Evolutionary conservation across 1,140 invertebrate species (phyloP).

Genomic region (Neuroterus valhalla): DNA sequence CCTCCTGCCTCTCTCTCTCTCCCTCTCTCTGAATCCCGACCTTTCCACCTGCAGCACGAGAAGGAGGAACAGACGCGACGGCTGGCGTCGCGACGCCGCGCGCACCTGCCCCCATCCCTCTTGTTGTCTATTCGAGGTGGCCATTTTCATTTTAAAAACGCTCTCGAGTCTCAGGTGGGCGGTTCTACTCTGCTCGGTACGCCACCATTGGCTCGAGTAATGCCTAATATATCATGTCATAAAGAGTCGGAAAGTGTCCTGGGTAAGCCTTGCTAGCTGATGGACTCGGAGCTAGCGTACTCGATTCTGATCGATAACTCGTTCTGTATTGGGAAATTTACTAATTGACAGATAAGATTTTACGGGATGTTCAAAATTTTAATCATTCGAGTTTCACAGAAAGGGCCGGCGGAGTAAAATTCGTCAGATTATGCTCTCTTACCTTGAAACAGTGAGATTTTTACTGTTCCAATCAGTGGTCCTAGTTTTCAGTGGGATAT

Average conservation of each 20-base stretch:
- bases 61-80: conserved; percentile 33
- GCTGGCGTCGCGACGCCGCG: neutral
- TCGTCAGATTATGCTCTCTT: too few species aligned
- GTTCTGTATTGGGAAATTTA: neutral
- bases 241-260: conserved; percentile 6
- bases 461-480: too few species aligned
- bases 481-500: too few species aligned
- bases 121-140: conserved; percentile 43
- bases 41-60: conserved; percentile 31
- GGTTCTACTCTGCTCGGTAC: conserved; percentile 38
- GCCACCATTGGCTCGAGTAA: conserved; percentile 41
- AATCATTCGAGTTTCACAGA: too few species aligned
- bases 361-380: neutral
- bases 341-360: neutral
- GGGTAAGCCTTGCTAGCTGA: neutral
- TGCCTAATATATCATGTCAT: conserved; percentile 31
- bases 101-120: conserved; percentile 33
- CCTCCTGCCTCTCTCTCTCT: conserved; percentile 8
- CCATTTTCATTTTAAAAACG: conserved; percentile 51
- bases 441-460: too few species aligned
- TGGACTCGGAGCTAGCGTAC: neutral
- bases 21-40: neutral
- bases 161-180: conserved; percentile 45
- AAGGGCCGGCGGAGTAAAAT: too few species aligned
- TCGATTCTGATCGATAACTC: neutral